Base-by-base conservation (phyloP, 2,888 invertebrate species). In the Magallana nippona region DNA sequence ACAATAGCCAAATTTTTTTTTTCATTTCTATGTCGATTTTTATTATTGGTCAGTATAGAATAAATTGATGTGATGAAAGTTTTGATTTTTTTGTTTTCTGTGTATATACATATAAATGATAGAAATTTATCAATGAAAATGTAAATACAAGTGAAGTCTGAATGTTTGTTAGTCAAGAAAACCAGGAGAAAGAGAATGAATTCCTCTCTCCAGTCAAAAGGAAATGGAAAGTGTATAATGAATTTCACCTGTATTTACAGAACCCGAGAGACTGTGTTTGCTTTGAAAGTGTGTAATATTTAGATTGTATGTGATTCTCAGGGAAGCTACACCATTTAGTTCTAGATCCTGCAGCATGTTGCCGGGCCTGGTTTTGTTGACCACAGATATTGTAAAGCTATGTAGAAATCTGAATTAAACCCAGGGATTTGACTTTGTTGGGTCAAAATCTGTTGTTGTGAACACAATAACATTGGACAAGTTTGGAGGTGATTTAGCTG, bases 371-470 rank as follows among this genome's bases (percentile, higher is more conserved):
- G 71, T 71, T 71, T 15, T 8, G 44, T 22, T 71, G 71, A 71
- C 71, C 71, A 71, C 71, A 71, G 32, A 32, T 15, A 71, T 71
- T 71, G 27, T 71, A 22, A 71, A 71, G 71, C 13, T 44, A 71
- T 1, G 32, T 27, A 71, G 71, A 71, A 71, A 32, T 71, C 27
- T 15, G 32, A 22, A 10, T 71, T 13, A 27, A 71, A 71, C 32
- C 71, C 71, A 15, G 71, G 71, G 71, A 71, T 71, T 71, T 71
- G 71, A 71, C 71, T 71, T 71, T 71, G 71, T 71, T 71, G 22
- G 71, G 71, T 71, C 71, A 71, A 27, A 71, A 71, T 71, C 71
- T 71, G 27, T 60, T 71, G 71, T 71, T 71, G 71, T 71, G 19
- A 71, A 71, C 27, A 71, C 71, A 71, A 71, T 32, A 71, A 71